Percentiles rank a stretch among this genome's conserved stretches.
Evolutionary conservation across 2,113 vertebrate genomes (phyloP).

Genomic region (Cyrtonyx montezumae): DNA sequence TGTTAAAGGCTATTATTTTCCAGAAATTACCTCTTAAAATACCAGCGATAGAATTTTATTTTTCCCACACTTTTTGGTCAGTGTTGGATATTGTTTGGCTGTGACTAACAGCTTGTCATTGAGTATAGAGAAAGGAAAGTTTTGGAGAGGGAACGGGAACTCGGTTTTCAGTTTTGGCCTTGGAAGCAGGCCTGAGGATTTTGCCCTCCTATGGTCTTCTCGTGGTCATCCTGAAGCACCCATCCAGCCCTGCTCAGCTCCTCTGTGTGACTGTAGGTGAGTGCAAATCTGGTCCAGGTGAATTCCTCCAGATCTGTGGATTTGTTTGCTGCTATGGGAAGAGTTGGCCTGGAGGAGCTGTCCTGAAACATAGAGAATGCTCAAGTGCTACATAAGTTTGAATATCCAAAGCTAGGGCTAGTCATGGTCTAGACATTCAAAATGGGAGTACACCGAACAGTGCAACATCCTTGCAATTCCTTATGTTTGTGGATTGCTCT

Average conservation of each 20-base stretch:
- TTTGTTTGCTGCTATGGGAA: background rate
- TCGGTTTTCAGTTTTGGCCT: background rate
- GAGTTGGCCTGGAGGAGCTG: background rate
- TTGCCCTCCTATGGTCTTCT: background rate
- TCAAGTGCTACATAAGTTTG: too few relatives aligned
- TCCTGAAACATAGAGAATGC: background rate
- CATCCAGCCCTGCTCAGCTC: background rate
- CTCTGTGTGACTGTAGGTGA: background rate
- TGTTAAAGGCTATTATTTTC: background rate
- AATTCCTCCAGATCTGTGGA: accelerated
- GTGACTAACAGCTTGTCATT: background rate
- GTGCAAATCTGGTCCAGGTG: background rate
- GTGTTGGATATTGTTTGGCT: background rate
- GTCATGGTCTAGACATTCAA: accelerated
- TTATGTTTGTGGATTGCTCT: accelerated
- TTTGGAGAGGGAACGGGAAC: background rate
- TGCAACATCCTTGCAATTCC: background rate
- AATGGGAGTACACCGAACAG: background rate
- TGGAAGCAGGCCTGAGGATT: background rate
- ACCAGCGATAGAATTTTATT: background rate
- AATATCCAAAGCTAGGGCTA: accelerated
- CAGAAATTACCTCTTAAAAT: background rate
- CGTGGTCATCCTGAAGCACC: background rate
- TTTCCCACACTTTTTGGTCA: background rate
- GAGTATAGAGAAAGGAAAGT: background rate